Conservation (phyloP, 1,140 invertebrate genomes). For the Drosophila lini region DNA sequence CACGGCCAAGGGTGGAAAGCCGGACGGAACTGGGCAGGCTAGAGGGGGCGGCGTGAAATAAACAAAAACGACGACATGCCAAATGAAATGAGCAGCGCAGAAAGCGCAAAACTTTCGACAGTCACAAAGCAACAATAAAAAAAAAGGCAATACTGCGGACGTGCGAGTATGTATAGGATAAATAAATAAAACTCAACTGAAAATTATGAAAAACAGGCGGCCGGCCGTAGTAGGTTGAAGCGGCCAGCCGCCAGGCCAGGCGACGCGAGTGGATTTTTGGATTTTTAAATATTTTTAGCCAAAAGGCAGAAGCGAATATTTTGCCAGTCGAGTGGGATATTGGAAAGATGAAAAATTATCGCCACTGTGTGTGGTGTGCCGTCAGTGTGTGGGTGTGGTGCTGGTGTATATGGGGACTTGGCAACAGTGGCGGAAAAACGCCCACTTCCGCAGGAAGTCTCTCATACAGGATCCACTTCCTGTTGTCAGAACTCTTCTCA, state of each 20-base stretch:
- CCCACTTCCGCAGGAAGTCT: slow-evolving; percentile 54
- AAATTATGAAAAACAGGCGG: slow-evolving; percentile 81
- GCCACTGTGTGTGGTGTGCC: slow-evolving; percentile 15
- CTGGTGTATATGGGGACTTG: slow-evolving; percentile 37
- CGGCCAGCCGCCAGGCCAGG: slow-evolving; percentile 37
- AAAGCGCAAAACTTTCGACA: slow-evolving; percentile 49
- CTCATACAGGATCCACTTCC: slow-evolving; percentile 22
- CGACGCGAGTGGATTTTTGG: slow-evolving; percentile 69
- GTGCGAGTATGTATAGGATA: slow-evolving; percentile 52
- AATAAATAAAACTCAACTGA: slow-evolving; percentile 77
- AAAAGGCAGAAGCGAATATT: slow-evolving; percentile 60
- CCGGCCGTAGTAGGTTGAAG: slow-evolving; percentile 35
- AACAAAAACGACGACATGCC: slow-evolving; percentile 78
- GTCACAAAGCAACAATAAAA: slow-evolving; percentile 28
- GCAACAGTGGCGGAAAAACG: slow-evolving; percentile 57
- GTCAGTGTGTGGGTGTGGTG: slow-evolving; percentile 4
- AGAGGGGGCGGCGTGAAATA: slow-evolving; percentile 39
- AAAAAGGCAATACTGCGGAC: slow-evolving; percentile 18
- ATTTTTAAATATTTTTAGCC: slow-evolving; percentile 81
- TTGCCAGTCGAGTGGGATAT: slow-evolving; percentile 69
- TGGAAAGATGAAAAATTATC: slow-evolving; percentile 73
- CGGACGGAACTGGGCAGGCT: slow-evolving; percentile 13
- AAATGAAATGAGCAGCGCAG: slow-evolving; percentile 45
- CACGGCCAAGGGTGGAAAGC: slow-evolving; percentile 34
- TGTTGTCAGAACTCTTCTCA: slow-evolving; percentile 4